Evolutionary conservation across 2,888 invertebrate species (phyloP), one percentile per base, ranked within the genome.

Genomic region (Liposcelis brunnea): DNA sequence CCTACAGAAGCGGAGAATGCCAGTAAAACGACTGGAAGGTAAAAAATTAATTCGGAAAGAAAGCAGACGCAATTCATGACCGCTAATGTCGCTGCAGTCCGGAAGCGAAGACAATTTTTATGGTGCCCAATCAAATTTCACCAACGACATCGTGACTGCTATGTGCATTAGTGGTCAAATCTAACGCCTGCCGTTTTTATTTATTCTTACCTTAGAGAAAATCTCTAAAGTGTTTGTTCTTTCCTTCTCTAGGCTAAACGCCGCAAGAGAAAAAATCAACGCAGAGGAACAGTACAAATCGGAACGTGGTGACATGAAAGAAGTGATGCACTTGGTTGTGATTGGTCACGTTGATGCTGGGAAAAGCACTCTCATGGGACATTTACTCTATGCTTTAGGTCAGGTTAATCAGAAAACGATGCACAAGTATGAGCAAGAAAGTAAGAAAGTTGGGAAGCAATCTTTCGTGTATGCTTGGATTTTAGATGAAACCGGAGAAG

Each of bases 381-480:
- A 93, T 56, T 63, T 98, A 34, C 68, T 98, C 0, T 93, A 79
- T 60, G 80, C 82, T 49, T 66, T 90, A 31, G 87, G 90, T 15
- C 82, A 84, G 62, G 86, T 91, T 0, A 83, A 81, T 50, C 81
- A 90, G 61, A 79, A 80, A 54, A 74, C 77, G 1, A 80, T 95
- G 74, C 95, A 97, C 63, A 95, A 95, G 61, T 93, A 91, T 69
- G 95, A 95, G 60, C 90, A 91, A 59, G 97, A 98, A 58, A 90
- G 93, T 55, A 84, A 87, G 60, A 95, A 97, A 64, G 69, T 91
- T 52, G 98, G 98, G 2, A 99, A 99, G 64, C 89, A 93, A 57
- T 94, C 94, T 50, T 97, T 97, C 56, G 85, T 91, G 69, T 98
- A 86, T 65, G 98, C 98, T 2, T 99, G 98, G 98, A 93, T 98